Base-by-base conservation (phyloP, 2,797 vertebrate species). In the Cebuella pygmaea region DNA sequence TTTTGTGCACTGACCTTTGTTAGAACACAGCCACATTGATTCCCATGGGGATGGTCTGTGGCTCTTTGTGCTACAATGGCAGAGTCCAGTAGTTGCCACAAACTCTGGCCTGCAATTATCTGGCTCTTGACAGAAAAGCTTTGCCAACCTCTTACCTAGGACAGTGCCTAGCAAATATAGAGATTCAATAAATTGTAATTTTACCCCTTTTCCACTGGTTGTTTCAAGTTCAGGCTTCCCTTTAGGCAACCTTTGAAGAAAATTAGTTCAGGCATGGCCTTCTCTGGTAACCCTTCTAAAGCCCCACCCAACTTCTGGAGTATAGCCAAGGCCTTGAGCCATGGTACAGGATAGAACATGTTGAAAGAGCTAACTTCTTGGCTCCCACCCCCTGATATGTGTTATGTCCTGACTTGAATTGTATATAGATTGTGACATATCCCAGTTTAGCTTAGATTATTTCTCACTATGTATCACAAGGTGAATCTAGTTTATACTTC, bases 351-450 rank as follows among this genome's bases (percentile, higher is more conserved):
- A 83, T 83, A 57, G 80, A 90, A 72, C 90, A 41, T 3, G 44
- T 44, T 55, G 88, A 44, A 50, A 94, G 59, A 67, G 33, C 8
- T 7, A 3, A 52, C 30, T 76, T 30, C 41, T 6, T 0, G 20
- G 70, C 59, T 61, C 26, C 55, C 50, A 84, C 57, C 1, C 90
- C 41, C 44, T 74, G 41, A 78, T 26, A 9, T 7, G 15, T 14
- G 50, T 70, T 85, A 9, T 81, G 96, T 76, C 57, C 36, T 76
- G 85, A 86, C 90, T 96, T 84, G 86, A 84, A 30, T 1, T 44
- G 74, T 44, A 0, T 52, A 33, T 46, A 50, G 80, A 74, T 52
- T 46, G 78, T 9, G 82, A 24, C 36, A 13, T 57, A 30, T 36
- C 11, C 30, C 24, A 2, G 3, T 44, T 88, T 74, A 61, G 72